phyloP scores from a whole-genome alignment of 23 tunicate species.

The Halocynthia roretzi region DNA sequence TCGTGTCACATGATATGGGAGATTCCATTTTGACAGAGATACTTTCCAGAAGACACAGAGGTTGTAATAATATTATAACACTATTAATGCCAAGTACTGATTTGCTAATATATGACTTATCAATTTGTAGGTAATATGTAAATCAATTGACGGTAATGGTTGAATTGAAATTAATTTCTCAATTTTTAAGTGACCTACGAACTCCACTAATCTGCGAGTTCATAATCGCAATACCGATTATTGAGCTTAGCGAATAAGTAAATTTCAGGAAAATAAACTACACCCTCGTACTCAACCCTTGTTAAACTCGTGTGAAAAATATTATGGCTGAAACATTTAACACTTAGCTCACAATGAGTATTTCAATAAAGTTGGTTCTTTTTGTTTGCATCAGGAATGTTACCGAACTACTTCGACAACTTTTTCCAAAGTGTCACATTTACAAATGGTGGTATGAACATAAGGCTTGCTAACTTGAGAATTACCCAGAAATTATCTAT shows the following conservation, averaged over 20 bases:
- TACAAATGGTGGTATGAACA: constrained; percentile 98
- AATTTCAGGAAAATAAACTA: too few relatives aligned
- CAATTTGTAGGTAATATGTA: too few relatives aligned
- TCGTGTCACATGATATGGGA: constrained; percentile 97
- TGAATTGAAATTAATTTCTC: too few relatives aligned
- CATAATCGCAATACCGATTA: too few relatives aligned
- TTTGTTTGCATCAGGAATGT: constrained; percentile 28
- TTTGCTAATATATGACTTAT: neutral
- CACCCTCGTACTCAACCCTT: neutral
- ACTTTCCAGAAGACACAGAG: constrained; percentile 67
- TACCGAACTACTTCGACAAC: constrained; percentile 58
- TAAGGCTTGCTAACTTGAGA: constrained; percentile 57
- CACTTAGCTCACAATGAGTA: too few relatives aligned
- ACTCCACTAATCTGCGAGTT: too few relatives aligned
- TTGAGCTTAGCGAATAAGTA: too few relatives aligned
- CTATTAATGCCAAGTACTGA: neutral
- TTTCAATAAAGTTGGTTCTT: neutral
- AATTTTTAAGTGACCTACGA: too few relatives aligned
- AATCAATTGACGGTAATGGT: too few relatives aligned
- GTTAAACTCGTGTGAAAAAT: neutral
- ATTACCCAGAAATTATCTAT: constrained; percentile 53
- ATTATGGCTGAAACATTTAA: too few relatives aligned
- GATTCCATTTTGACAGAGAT: constrained; percentile 90
- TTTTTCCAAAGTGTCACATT: constrained; percentile 80
- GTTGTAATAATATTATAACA: constrained; percentile 1